Base-by-base conservation (phyloP, 1,140 invertebrate species). In the Tribolium madens region DNA sequence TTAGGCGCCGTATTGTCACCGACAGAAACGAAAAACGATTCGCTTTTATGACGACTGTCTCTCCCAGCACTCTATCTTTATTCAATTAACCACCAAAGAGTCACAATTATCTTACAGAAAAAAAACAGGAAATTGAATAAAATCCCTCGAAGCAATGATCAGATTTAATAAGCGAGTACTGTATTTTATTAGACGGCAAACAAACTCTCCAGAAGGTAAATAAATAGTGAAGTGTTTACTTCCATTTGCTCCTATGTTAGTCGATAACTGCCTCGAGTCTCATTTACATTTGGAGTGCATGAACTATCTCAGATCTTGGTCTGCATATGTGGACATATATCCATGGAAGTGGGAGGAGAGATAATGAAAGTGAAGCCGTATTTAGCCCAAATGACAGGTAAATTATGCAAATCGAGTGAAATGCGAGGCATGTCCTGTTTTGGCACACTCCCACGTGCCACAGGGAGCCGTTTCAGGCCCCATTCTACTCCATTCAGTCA, bases 281-380 rank as follows among this genome's bases (percentile, higher is more conserved):
- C 48, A 50, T 50, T 50, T 50, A 12, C 48, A 50, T 50, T 15
- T 50, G 10, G 15, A 50, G 48, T 50, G 48, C 48, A 50, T 50
- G 48, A 17, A 15, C 48, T 50, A 50, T 50, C 48, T 13, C 13
- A 50, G 48, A 50, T 50, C 48, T 50, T 7, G 15, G 15, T 17
- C 15, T 17, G 48, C 48, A 50, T 50, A 50, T 50, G 15, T 50
- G 48, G 10, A n/a, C 48, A 15, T 50, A 50, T 50, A 50, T 15
- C 14, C 12, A 15, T 50, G 2, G n/a, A 5, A 50, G 13, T 14
- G 12, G 15, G 48, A 14, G 13, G 48, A 50, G 10, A 50, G 48
- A 50, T 50, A 50, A 50, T 15, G 48, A 50, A 50, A 50, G 48
- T 50, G 48, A 50, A 13, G 48, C 48, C 13, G 48, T 50, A 50